A percentile compares a stretch with the other conserved stretches of the same genome.
These are phyloP conservation scores for Psammodynastes pulverulentus DNA, from an alignment of 2,113 vertebrate genomes.

Conservation along the genomic window DNA sequence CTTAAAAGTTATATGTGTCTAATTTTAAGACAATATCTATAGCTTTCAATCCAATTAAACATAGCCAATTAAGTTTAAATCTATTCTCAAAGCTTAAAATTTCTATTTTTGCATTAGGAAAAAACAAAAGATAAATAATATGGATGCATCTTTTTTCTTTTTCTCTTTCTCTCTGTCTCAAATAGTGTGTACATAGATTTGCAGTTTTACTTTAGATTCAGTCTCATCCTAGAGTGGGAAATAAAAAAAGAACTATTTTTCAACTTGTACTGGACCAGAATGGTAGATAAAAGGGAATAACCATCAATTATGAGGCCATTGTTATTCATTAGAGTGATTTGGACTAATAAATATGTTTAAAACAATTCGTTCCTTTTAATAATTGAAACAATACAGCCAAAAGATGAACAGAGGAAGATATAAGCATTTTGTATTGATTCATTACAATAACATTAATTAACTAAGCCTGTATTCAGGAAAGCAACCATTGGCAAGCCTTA, in stretches of 20 bases:
- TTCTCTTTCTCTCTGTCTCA: background rate
- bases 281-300: background rate
- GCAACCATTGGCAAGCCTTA: too few relatives aligned
- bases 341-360: background rate
- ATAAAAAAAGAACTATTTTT: background rate
- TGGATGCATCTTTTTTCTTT: background rate
- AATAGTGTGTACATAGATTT: background rate
- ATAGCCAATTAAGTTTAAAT: conserved; percentile 26
- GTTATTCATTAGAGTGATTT: background rate
- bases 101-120: conserved; percentile 16
- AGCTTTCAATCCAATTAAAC: conserved; percentile 25
- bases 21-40: conserved; percentile 44
- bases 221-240: background rate
- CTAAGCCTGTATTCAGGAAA: too few relatives aligned
- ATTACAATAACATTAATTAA: too few relatives aligned
- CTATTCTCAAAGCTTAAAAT: background rate
- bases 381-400: too few relatives aligned
- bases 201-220: background rate
- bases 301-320: background rate
- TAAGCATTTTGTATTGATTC: too few relatives aligned
- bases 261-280: background rate
- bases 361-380: too few relatives aligned
- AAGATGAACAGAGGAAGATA: too few relatives aligned
- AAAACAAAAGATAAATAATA: background rate
- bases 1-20: conserved; percentile 51